These are phyloP conservation scores for Unio pictorum DNA, from an alignment of 2,888 invertebrate species.

Conservation along the genomic window DNA sequence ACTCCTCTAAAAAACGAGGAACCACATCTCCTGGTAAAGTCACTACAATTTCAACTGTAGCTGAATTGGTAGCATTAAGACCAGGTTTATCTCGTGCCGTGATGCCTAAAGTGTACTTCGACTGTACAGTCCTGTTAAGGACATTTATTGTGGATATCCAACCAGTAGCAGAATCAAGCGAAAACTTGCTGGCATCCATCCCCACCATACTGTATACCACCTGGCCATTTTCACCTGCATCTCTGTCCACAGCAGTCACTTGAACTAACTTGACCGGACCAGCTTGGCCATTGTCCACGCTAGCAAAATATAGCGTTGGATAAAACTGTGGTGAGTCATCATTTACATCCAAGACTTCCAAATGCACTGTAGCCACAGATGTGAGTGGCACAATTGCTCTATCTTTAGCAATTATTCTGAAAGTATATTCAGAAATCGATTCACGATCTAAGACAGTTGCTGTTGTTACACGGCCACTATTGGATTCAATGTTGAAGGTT, in stretches of 20 bases:
- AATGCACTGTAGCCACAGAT: constrained; percentile 87
- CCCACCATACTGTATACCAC: constrained; percentile 74
- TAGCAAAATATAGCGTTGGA: constrained; percentile 87
- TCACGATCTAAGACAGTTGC: constrained; percentile 81
- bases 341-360: constrained; percentile 89
- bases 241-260: constrained; percentile 87
- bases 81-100: constrained; percentile 77
- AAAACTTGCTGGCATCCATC: constrained; percentile 79
- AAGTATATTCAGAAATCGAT: constrained; percentile 80
- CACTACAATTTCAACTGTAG: constrained; percentile 55
- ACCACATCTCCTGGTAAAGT: constrained; percentile 40
- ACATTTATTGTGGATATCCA: constrained; percentile 83
- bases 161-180: constrained; percentile 85
- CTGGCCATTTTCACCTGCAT: constrained; percentile 88
- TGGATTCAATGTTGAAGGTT: constrained; percentile 90
- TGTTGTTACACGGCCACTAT: constrained; percentile 90
- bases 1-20: constrained; percentile 73
- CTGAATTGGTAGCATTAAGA: constrained; percentile 33
- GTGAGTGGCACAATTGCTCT: constrained; percentile 90
- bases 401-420: constrained; percentile 90
- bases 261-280: constrained; percentile 80
- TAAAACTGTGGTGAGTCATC: constrained; percentile 95
- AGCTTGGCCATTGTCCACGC: constrained; percentile 78
- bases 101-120: constrained; percentile 84
- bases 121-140: constrained; percentile 85